Conservation (phyloP, 2,797 vertebrate genomes). For the Pelobates cultripes region DNA sequence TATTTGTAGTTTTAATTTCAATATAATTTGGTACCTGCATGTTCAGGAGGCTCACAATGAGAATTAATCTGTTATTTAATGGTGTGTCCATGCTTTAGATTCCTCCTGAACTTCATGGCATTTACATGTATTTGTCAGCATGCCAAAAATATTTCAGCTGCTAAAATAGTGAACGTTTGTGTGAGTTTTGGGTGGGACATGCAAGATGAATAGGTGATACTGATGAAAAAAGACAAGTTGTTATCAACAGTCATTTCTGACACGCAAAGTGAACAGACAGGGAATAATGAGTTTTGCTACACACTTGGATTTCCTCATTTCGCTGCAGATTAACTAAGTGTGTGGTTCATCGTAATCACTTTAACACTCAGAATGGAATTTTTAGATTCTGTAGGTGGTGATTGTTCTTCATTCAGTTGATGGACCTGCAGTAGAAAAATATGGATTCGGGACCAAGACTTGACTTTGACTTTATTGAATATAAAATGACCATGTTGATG, state of each 20-base stretch:
- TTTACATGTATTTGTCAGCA: slow-evolving; percentile 1
- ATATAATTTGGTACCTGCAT: no score
- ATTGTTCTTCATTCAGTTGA: not conserved
- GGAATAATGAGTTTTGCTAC: not conserved
- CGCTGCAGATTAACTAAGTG: slow-evolving; percentile 3
- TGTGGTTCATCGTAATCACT: not conserved
- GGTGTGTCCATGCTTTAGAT: not conserved
- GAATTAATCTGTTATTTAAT: no score
- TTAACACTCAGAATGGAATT: not conserved
- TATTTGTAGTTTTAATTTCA: no score
- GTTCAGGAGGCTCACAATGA: no score
- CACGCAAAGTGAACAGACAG: not conserved
- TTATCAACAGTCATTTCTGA: slow-evolving; percentile 16
- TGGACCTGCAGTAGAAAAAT: no score
- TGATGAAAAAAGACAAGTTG: slow-evolving; percentile 2
- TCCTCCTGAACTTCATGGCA: slow-evolving; percentile 8
- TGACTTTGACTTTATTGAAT: no score
- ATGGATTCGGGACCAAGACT: no score
- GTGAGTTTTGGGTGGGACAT: not conserved
- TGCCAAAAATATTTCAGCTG: slow-evolving; percentile 35
- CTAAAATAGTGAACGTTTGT: not conserved
- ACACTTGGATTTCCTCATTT: not conserved
- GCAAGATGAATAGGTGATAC: not conserved
- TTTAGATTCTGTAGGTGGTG: not conserved
- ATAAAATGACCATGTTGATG: no score